These are phyloP conservation scores for Drosophila testacea DNA, from an alignment of 2,888 invertebrate species.

Conservation along the genomic window DNA sequence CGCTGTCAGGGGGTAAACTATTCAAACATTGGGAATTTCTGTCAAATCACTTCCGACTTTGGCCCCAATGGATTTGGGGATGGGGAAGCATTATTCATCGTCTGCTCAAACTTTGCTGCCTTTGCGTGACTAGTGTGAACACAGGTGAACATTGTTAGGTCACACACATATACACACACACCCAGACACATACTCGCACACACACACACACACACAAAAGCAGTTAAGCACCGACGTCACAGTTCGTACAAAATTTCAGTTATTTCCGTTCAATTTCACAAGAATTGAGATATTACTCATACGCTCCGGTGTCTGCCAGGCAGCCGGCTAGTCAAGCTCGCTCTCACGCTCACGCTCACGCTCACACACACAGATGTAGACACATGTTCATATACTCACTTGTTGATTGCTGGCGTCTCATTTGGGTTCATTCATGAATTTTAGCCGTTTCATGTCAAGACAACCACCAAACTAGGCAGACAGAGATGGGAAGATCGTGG, in stretches of 20 bases:
- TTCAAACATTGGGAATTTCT: background rate
- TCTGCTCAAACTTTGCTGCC: constrained; percentile 1
- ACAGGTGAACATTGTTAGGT: constrained; percentile 32
- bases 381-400: constrained; percentile 13
- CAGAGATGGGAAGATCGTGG: background rate
- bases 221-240: constrained; percentile 41
- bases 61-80: background rate
- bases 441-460: constrained; percentile 27
- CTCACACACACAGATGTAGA: constrained; percentile 2
- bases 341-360: constrained; percentile 45
- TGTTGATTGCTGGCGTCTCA: constrained; percentile 21
- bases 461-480: background rate
- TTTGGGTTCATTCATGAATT: constrained; percentile 72
- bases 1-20: constrained; percentile 3
- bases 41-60: constrained; percentile 20
- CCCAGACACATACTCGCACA: constrained; percentile 1
- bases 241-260: constrained; percentile 62
- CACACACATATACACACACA: constrained; percentile 10
- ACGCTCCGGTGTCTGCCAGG: constrained; percentile 66
- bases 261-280: constrained; percentile 83
- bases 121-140: constrained; percentile 2
- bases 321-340: constrained; percentile 34
- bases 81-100: constrained; percentile 40
- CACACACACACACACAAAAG: background rate
- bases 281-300: constrained; percentile 82